Evolutionary conservation across 2,797 vertebrate species (phyloP), one percentile per base, ranked within the genome.

Genomic region (Anguilla megastoma): DNA sequence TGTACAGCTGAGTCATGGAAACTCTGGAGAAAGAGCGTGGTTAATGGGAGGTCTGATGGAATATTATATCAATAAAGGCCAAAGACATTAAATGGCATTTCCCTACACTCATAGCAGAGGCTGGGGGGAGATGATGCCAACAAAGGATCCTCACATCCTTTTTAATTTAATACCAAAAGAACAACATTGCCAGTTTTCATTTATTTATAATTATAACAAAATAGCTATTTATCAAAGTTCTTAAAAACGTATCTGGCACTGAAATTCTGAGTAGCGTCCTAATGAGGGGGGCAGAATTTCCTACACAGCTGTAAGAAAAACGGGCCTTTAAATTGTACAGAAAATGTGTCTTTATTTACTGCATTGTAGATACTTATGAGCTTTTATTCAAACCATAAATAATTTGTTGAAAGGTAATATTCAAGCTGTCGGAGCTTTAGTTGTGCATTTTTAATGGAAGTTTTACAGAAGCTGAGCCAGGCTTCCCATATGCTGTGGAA

Each of bases 391-490:
- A 90, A 94, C 92, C 95, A 96, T 96, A 96, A 97, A 96, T 97
- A 97, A 96, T 97, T 96, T 95, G 95, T 94, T 92, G 94, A 93
- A 95, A 96, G 95, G 96, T 96, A 97, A 97, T 97, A 96, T 96
- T 96, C 96, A 96, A 96, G 96, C 96, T 96, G 96, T 96, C 95
- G 93, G 94, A 97, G 95, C 94, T 94, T 96, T 96, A 96, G 95
- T 96, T 97, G 96, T 96, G 95, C 96, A 97, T 97, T 96, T 96
- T 96, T 96, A 96, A 97, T 97, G 95, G 96, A 95, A 94, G 92
- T 96, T 96, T 96, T 95, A 95, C 96, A 97, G 96, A 97, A 96
- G 95, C 94, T 58, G 92, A 94, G 95, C 94, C 95, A 96, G 96
- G 95, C 95, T 93, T 90, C 95, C 94, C 96, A 96, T 97, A 96